These are phyloP conservation scores for Cecidostiba fungosa DNA, from an alignment of 2,888 invertebrate genomes.

Conservation along the genomic window DNA sequence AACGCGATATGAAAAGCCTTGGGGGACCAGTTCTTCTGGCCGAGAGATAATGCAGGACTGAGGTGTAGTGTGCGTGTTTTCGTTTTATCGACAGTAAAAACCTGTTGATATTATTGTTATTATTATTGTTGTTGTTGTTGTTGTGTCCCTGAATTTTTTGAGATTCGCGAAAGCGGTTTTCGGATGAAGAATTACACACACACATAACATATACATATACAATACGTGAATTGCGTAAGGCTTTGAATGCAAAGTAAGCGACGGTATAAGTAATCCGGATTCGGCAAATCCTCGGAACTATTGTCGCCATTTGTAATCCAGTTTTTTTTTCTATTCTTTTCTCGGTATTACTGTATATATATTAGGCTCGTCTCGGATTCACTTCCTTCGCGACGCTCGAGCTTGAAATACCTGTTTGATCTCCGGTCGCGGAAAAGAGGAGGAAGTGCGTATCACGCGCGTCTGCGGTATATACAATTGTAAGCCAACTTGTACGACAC, in stretches of 20 bases:
- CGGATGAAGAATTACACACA: background rate
- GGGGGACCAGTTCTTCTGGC: background rate
- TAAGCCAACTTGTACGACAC: slow-evolving; percentile 6
- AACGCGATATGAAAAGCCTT: background rate
- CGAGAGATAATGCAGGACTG: background rate
- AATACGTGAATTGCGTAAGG: background rate
- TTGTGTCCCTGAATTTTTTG: too few species aligned
- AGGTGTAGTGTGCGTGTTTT: background rate
- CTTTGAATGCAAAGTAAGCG: background rate
- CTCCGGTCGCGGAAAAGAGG: background rate
- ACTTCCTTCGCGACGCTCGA: background rate
- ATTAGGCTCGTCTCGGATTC: background rate
- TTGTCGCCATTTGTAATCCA: slow-evolving; percentile 22
- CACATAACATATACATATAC: too few species aligned
- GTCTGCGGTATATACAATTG: background rate
- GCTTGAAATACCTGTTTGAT: slow-evolving; percentile 44
- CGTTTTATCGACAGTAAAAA: background rate
- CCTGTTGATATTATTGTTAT: background rate
- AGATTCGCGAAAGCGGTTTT: background rate
- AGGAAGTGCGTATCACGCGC: background rate
- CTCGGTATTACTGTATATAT: background rate
- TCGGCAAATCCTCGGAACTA: background rate
- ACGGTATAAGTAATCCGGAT: background rate
- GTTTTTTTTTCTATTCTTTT: background rate
- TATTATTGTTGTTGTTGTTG: too few species aligned